A percentile compares a stretch with the other conserved stretches of the same genome.
phyloP scores from a whole-genome alignment of 2,113 vertebrate genomes.

The Girardinichthys multiradiatus region DNA sequence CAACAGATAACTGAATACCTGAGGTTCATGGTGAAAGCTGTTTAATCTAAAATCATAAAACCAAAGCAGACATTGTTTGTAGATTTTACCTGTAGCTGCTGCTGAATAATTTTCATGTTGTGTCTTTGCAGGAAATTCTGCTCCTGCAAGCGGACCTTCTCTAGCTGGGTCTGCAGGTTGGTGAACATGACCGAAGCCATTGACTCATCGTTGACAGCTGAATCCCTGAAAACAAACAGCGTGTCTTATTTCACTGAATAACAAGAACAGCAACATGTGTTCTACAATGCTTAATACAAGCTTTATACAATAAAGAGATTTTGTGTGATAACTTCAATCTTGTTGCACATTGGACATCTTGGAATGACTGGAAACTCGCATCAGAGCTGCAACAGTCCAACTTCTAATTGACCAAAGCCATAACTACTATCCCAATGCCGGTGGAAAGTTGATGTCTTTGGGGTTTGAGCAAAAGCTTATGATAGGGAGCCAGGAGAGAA shows the following conservation, averaged over 20 bases:
- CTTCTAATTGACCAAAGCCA: too few relatives aligned
- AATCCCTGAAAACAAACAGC: constrained; percentile 68
- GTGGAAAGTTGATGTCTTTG: too few relatives aligned
- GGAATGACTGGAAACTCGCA: too few relatives aligned
- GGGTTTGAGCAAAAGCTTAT: too few relatives aligned
- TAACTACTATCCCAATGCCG: too few relatives aligned
- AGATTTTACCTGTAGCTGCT: constrained; percentile 88
- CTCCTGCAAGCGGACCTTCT: constrained; percentile 89
- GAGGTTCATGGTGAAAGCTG: not conserved
- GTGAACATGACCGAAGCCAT: constrained; percentile 89
- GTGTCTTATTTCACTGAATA: not conserved
- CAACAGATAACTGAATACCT: not conserved
- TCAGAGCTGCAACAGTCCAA: too few relatives aligned
- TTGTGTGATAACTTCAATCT: too few relatives aligned
- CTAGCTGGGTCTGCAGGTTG: constrained; percentile 90
- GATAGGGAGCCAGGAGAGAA: too few relatives aligned
- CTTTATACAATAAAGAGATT: too few relatives aligned
- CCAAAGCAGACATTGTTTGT: not conserved
- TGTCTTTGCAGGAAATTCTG: constrained; percentile 94
- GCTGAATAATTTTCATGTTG: constrained; percentile 95
- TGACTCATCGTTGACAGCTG: constrained; percentile 86
- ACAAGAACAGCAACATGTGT: not conserved
- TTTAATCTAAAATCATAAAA: not conserved
- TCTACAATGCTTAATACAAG: too few relatives aligned
- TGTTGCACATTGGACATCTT: too few relatives aligned